Base-by-base conservation (phyloP, 1,140 invertebrate species). In the Charaxes varanes region DNA sequence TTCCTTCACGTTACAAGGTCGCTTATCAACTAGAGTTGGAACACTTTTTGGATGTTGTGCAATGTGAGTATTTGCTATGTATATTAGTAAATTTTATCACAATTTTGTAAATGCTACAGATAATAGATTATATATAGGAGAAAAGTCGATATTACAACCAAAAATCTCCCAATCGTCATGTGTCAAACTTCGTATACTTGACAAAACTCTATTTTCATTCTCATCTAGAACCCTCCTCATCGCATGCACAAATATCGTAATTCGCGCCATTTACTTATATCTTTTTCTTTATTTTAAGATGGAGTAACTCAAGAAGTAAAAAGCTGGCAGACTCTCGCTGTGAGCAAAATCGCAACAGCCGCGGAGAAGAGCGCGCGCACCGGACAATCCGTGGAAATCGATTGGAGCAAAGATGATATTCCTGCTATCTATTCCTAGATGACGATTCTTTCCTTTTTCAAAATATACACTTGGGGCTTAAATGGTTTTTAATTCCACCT, bases 1-100 rank as follows among this genome's bases (percentile, higher is more conserved):
- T 91, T 56, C 69, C 88, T 0, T 90, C 88, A 6, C 82, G 90
- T 15, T 92, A 87, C 58, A 68, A 68, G 37, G 65, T 85, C 15
- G 87, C 87, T 1, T 92, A 92, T 55, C 47, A 62, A 14, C 58
- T 57, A 1, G 90, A 91, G 55, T 72, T 92, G 49, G 86, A 91
- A 10, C 89, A 91, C 49, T 92, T 92, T 46, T 48, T 92, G 2
- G 86, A 91, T 59, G 70, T 90, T 27, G 60, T 89, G 1, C 66
- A 87, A 79, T 86, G 88, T 88, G 68, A 60, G 64, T 53, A 35
- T 6, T n/a, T n/a, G n/a, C n/a, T n/a, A 15, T 3, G 6, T 2
- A 15, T 26, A n/a, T 23, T 23, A 12, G 5, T 6, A n/a, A n/a
- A n/a, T n/a, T n/a, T n/a, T n/a, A n/a, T n/a, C n/a, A n/a, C n/a